These are phyloP conservation scores for Ascaphus truei DNA, from an alignment of 2,113 vertebrate genomes.

Conservation along the genomic window DNA sequence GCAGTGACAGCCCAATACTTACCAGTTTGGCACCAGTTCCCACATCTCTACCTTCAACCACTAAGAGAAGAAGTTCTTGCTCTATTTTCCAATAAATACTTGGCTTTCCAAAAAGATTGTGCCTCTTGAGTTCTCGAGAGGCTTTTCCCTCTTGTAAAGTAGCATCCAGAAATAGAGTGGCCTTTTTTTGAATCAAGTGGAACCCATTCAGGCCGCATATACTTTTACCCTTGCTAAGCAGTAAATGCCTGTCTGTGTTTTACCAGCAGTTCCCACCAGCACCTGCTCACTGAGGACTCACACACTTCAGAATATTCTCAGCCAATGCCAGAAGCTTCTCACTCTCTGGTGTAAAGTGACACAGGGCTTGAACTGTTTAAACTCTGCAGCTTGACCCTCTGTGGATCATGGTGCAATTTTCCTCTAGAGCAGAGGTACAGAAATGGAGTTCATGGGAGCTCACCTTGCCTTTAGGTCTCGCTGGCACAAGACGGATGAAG, in stretches of 20 bases:
- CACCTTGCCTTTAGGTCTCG: slow-evolving; percentile 82
- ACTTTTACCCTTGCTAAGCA: slow-evolving; percentile 52
- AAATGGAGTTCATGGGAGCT: slow-evolving; percentile 69
- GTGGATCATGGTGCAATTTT: neutral
- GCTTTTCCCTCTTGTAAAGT: neutral
- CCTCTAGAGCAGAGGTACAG: neutral
- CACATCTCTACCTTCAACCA: no score
- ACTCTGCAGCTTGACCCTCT: slow-evolving; percentile 44
- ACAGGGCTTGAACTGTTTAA: slow-evolving; percentile 47
- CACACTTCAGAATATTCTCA: slow-evolving; percentile 53
- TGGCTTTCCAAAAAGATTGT: no score
- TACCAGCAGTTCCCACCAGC: slow-evolving; percentile 46
- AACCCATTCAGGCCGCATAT: slow-evolving; percentile 2
- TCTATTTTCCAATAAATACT: no score
- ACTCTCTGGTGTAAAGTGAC: slow-evolving; percentile 65
- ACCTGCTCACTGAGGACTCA: slow-evolving; percentile 59
- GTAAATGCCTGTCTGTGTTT: slow-evolving; percentile 54
- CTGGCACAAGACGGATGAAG: slow-evolving; percentile 81
- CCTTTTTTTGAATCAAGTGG: slow-evolving; percentile 17
- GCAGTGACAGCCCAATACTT: no score
- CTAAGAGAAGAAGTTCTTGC: no score
- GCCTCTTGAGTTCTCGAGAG: neutral
- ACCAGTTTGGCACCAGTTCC: no score
- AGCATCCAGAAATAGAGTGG: slow-evolving; percentile 27
- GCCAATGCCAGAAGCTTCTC: slow-evolving; percentile 52